phyloP scores from a whole-genome alignment of 1,140 invertebrate species.

The Aphis gossypii region DNA sequence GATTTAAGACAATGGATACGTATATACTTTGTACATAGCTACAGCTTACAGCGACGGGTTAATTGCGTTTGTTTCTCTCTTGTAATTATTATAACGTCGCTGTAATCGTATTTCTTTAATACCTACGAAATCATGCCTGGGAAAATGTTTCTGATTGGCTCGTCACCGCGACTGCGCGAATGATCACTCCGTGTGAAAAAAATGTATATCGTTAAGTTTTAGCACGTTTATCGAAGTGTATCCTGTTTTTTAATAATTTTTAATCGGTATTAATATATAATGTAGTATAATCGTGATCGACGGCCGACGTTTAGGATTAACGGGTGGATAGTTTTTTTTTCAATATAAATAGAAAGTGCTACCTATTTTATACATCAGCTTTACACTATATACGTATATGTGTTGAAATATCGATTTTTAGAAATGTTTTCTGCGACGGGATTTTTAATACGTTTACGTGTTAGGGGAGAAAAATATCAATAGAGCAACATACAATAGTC shows the following conservation, averaged over 20 bases:
- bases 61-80: not conserved
- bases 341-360: not conserved
- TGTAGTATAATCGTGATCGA: not conserved
- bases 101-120: not conserved
- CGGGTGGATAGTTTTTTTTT: not conserved
- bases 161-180: not conserved
- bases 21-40: not conserved
- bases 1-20: constrained; percentile 5
- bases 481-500: constrained; percentile 13
- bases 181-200: not conserved
- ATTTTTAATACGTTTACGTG: constrained; percentile 31
- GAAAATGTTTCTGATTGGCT: constrained; percentile 5
- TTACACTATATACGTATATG: not conserved
- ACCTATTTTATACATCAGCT: not conserved
- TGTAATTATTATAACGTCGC: not conserved
- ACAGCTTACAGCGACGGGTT: not conserved
- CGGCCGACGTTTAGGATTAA: not conserved
- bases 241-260: not conserved
- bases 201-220: not conserved
- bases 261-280: not conserved
- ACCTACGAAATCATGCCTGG: not conserved
- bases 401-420: constrained; percentile 17
- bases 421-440: not conserved
- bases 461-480: constrained; percentile 31
- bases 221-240: not conserved